These are phyloP conservation scores for Cricetomys ansorgei DNA, from an alignment of 2,113 vertebrate genomes.

Conservation along the genomic window DNA sequence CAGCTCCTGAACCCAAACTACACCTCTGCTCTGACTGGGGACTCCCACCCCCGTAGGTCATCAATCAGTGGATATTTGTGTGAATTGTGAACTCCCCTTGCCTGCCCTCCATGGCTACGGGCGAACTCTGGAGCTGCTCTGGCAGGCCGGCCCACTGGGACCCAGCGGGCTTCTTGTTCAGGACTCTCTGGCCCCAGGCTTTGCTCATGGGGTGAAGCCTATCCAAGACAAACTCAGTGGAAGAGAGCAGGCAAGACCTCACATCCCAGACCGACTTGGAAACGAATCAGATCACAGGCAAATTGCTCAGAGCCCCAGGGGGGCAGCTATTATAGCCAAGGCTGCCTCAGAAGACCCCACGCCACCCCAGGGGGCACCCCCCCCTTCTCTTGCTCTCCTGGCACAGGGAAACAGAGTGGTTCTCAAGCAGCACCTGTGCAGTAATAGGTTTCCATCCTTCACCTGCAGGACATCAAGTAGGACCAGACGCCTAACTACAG, in stretches of 20 bases:
- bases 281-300: conserved; percentile 64
- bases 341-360: neutral
- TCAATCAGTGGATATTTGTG: conserved; percentile 60
- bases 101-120: neutral
- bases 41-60: neutral
- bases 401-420: neutral
- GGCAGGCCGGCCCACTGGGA: conserved; percentile 14
- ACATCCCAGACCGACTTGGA: conserved; percentile 65
- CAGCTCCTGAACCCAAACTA: neutral
- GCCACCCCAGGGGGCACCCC: neutral
- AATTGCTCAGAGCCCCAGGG: conserved; percentile 1
- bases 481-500: neutral
- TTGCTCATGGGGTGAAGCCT: conserved; percentile 70
- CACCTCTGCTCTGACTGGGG: neutral
- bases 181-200: conserved; percentile 48
- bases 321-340: neutral
- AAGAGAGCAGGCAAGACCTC: conserved; percentile 73
- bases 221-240: conserved; percentile 77
- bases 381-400: neutral
- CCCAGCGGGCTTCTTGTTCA: conserved; percentile 43
- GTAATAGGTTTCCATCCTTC: neutral
- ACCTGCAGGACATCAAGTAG: neutral
- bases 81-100: conserved; percentile 59
- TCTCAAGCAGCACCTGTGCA: neutral
- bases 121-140: conserved; percentile 50